phyloP scores from a whole-genome alignment of 2,888 invertebrate genomes.

The Marasmarcha lunaedactyla region DNA sequence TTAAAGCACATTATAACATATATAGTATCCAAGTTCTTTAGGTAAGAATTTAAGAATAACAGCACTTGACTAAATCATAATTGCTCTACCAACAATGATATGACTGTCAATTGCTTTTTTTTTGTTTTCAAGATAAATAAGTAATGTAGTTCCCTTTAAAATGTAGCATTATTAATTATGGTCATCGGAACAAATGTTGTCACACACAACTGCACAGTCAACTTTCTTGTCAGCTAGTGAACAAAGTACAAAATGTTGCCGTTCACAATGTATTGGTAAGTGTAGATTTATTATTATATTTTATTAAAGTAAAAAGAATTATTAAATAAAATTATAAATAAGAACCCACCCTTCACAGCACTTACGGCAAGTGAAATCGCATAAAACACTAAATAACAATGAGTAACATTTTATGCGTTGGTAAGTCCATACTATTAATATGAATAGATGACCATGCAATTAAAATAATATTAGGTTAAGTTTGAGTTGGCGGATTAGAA shows the following conservation, averaged over 20 bases:
- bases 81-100: too few species aligned
- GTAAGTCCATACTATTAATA: slow-evolving; percentile 61
- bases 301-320: background rate
- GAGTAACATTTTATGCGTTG: background rate
- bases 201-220: slow-evolving; percentile 17
- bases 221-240: slow-evolving; percentile 21
- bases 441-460: background rate
- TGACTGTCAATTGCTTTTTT: too few species aligned
- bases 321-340: slow-evolving; percentile 4
- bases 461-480: slow-evolving; percentile 30
- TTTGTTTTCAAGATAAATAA: too few species aligned
- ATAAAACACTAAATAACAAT: too few species aligned
- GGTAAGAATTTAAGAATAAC: too few species aligned
- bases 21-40: too few species aligned
- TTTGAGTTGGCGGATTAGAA: slow-evolving; percentile 16
- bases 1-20: too few species aligned
- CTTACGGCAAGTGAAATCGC: too few species aligned
- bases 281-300: slow-evolving; percentile 24
- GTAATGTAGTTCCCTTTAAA: too few species aligned
- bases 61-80: too few species aligned
- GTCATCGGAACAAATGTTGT: slow-evolving; percentile 1
- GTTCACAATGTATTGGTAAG: slow-evolving; percentile 41
- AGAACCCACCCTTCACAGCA: slow-evolving; percentile 27
- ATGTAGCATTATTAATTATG: too few species aligned
- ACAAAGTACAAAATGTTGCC: slow-evolving; percentile 43